Percentiles rank a stretch among this genome's conserved stretches.
Conservation (phyloP, 2,797 vertebrate species). For the Anabacerthia variegaticeps region DNA sequence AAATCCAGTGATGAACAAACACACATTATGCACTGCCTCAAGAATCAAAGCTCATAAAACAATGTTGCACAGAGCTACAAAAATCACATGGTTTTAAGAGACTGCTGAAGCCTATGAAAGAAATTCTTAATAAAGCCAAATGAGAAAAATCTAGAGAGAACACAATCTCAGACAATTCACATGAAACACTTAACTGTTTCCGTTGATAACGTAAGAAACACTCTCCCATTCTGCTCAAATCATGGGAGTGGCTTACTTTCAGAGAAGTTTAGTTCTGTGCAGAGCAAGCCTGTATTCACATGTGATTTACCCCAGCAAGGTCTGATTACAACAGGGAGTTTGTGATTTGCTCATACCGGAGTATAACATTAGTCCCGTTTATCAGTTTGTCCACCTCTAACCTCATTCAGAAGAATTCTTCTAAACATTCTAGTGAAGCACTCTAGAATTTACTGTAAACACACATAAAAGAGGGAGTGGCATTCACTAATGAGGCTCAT, state of each 20-base stretch:
- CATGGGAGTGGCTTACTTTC: not conserved
- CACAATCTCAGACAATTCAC: not conserved
- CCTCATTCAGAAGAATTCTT: not conserved
- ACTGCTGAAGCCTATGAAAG: slow-evolving; percentile 14
- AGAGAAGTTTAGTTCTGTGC: not conserved
- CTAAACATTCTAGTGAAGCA: not conserved
- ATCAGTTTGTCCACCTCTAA: not conserved
- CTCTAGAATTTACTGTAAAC: slow-evolving; percentile 51
- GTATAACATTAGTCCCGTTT: not conserved
- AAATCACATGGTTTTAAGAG: slow-evolving; percentile 36
- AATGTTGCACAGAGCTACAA: slow-evolving; percentile 44
- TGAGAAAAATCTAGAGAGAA: not conserved
- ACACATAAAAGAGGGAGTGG: slow-evolving; percentile 45
- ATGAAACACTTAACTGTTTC: not conserved
- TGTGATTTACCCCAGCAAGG: not conserved
- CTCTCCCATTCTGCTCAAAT: not conserved
- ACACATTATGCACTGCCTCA: slow-evolving; percentile 59
- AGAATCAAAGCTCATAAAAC: slow-evolving; percentile 63
- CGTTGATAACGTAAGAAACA: not conserved
- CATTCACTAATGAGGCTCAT: not conserved
- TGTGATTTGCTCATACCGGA: not conserved
- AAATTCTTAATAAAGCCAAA: slow-evolving; percentile 18
- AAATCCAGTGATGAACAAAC: slow-evolving; percentile 63
- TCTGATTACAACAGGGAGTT: not conserved
- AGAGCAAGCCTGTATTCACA: not conserved